Percentiles rank a stretch among this genome's conserved stretches.
Evolutionary conservation across 2,797 vertebrate genomes (phyloP).

Genomic region (Sciurus vulgaris): DNA sequence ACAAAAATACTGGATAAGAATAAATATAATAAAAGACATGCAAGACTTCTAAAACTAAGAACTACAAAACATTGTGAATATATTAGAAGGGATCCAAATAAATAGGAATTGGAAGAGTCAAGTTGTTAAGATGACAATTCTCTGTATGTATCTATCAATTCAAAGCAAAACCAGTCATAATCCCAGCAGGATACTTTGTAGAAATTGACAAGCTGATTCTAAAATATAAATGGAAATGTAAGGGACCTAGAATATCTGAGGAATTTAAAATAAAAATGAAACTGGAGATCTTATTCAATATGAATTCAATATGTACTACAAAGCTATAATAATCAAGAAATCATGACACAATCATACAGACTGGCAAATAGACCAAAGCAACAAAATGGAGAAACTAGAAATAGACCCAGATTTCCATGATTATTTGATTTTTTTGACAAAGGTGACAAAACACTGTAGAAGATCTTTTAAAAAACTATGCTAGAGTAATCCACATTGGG

Average conservation of each 20-base stretch:
- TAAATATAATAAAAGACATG: neutral
- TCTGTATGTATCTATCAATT: neutral
- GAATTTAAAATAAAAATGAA: constrained; percentile 23
- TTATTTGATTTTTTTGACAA: constrained; percentile 44
- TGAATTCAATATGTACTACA: neutral
- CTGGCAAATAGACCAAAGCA: neutral
- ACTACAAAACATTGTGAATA: neutral
- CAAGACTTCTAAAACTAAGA: neutral
- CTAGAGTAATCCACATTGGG: neutral
- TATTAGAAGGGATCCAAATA: neutral
- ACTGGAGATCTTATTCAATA: neutral
- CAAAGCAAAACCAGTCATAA: neutral
- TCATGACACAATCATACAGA: neutral
- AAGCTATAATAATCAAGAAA: neutral
- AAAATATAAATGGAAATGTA: constrained; percentile 37
- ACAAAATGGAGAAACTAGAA: neutral
- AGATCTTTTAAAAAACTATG: neutral
- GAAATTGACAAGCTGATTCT: constrained; percentile 1
- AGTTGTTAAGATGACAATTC: constrained; percentile 19
- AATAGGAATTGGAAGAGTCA: neutral
- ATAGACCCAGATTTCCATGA: neutral
- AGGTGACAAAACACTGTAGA: neutral
- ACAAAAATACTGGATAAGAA: neutral
- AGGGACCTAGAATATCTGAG: neutral
- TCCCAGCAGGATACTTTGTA: neutral